phyloP scores from a whole-genome alignment of 2,113 vertebrate species.

The Ailuropoda melanoleuca region DNA sequence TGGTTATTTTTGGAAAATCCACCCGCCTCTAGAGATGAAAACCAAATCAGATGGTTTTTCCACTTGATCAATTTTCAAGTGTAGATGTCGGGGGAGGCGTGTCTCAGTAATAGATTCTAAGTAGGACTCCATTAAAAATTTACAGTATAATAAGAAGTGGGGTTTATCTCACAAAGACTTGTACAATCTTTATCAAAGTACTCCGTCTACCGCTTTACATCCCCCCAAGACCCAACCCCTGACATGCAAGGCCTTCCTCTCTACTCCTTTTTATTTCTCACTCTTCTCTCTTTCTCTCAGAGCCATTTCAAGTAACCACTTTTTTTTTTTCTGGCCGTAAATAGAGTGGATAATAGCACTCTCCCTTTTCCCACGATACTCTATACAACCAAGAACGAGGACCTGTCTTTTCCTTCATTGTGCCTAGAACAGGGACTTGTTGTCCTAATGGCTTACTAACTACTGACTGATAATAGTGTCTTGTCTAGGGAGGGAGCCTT shows the following conservation, averaged over 20 bases:
- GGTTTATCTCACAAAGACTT: not conserved
- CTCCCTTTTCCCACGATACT: not conserved
- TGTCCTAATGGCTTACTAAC: not conserved
- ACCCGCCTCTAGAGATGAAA: conserved; percentile 53
- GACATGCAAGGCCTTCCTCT: not conserved
- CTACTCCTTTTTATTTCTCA: not conserved
- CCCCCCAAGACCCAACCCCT: not conserved
- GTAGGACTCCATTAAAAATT: conserved; percentile 53
- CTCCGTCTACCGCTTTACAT: not conserved
- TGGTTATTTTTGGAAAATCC: conserved; percentile 67
- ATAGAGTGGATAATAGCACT: not conserved
- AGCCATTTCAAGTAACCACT: not conserved
- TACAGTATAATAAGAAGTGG: conserved; percentile 15
- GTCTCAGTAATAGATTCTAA: not conserved
- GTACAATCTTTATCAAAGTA: not conserved
- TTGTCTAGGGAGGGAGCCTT: not conserved
- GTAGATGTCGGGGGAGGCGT: not conserved
- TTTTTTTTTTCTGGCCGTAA: not conserved
- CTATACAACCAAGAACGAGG: not conserved
- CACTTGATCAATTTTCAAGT: conserved; percentile 53
- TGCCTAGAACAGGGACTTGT: not conserved
- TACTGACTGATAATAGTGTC: not conserved
- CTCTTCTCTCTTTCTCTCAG: not conserved
- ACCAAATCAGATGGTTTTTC: conserved; percentile 54
- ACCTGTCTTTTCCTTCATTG: not conserved